Base-by-base conservation (phyloP, 2,113 vertebrate species). In the Dicerorhinus sumatrensis region DNA sequence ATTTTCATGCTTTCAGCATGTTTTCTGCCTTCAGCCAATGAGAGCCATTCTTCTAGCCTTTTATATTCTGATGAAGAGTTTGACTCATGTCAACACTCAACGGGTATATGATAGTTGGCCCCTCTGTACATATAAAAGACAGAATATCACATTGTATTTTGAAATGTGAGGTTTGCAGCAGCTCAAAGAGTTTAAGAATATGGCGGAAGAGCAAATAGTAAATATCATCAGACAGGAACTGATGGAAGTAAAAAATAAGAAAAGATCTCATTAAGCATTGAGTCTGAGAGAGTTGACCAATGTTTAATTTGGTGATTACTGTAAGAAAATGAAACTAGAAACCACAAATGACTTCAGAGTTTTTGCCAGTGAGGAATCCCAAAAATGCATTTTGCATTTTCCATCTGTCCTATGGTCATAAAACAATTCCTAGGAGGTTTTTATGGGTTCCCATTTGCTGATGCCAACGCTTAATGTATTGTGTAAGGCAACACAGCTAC, bases 311-410 rank as follows among this genome's bases (percentile, higher is more conserved):
- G 13, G 39, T 87, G 79, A 86, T 87, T 51, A 46, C 21, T 42
- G 1, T 77, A 46, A 72, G 27, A 69, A 90, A 89, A 94, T 75
- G 20, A 89, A 95, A 85, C 39, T 39, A 39, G 31, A 94, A 89
- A 58, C 33, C 27, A 31, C 56, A 17, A n/a, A 65, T 31, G 29
- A 62, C n/a, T 90, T 92, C 60, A 58, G 14, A 80, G 20, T 29
- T 70, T 3, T 58, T 67, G 1, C 17, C 72, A 89, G 13, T 67
- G n/a, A 97, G 31, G n/a, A 86, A 46, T 36, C 9, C 29, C 48
- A 89, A 54, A 91, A 76, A 83, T 13, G 31, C 7, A 63, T 84
- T 89, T 58, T 56, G 13, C 84, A 48, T 69, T 75, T 88, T 89
- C 54, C 33, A 1, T 39, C 13, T 63, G 27, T 58, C 8, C 48